Conservation (phyloP, 2,113 vertebrate genomes). For the Heterocephalus glaber region DNA sequence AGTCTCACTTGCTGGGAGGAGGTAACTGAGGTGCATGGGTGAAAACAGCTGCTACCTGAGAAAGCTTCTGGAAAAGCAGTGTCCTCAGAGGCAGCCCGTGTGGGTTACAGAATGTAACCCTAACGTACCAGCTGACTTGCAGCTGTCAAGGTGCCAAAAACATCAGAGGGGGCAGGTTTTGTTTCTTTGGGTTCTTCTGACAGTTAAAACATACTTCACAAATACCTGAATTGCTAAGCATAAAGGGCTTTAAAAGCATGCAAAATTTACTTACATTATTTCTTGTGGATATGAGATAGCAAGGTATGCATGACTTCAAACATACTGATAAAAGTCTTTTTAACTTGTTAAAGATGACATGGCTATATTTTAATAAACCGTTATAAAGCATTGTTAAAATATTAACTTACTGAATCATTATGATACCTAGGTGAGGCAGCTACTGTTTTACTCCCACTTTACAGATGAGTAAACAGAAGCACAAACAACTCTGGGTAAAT, state of each 20-base stretch:
- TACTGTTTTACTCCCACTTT: background rate
- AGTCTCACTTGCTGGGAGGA: background rate
- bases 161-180: background rate
- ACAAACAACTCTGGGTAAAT: background rate
- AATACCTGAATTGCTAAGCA: background rate
- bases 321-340: background rate
- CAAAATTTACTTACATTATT: background rate
- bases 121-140: background rate
- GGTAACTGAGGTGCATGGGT: background rate
- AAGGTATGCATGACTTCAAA: background rate
- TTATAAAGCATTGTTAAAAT: background rate
- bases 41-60: background rate
- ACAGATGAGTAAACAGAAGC: background rate
- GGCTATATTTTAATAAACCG: background rate
- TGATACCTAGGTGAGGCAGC: background rate
- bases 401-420: background rate
- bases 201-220: background rate
- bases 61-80: background rate
- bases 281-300: background rate
- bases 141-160: background rate
- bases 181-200: conserved; percentile 7
- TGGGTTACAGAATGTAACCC: conserved; percentile 15
- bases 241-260: background rate
- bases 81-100: background rate
- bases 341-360: conserved; percentile 11